A percentile compares a stretch with the other conserved stretches of the same genome.
Evolutionary conservation across 1,140 invertebrate species (phyloP).

Genomic region (Oreohelix idahoensis): DNA sequence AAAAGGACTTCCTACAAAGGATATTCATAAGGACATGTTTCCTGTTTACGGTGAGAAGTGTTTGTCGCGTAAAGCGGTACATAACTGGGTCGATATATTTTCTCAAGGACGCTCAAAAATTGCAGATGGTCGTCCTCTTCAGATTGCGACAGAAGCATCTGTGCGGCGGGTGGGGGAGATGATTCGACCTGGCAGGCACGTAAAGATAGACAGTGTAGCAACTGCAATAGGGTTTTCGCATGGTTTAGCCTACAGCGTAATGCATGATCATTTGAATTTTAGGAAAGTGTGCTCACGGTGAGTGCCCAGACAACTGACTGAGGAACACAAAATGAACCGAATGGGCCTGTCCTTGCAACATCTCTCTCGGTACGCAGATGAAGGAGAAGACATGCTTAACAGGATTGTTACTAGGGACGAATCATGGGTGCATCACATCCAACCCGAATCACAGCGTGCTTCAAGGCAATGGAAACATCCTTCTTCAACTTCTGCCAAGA

Average conservation of each 20-base stretch:
- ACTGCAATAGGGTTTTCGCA: background rate
- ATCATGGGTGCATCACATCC: background rate
- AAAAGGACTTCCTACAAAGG: background rate
- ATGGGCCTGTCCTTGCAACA: constrained; percentile 8
- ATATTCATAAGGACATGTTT: background rate
- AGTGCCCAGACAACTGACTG: background rate
- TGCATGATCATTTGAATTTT: background rate
- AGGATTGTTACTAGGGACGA: background rate
- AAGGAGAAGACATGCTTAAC: constrained; percentile 4
- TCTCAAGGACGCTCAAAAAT: background rate
- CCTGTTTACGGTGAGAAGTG: background rate
- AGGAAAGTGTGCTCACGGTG: background rate
- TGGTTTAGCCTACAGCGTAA: background rate
- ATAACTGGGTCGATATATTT: background rate
- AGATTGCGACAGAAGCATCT: background rate
- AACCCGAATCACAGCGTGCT: background rate
- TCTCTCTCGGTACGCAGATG: background rate
- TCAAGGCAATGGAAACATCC: constrained; percentile 8
- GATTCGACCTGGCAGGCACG: background rate
- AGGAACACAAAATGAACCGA: background rate
- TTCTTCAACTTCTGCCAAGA: background rate
- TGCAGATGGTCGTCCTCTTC: background rate
- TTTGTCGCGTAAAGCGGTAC: background rate
- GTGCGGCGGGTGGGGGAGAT: background rate
- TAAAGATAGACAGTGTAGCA: background rate